Evolutionary conservation across 2,888 invertebrate genomes (phyloP).

Genomic region (Mimumesa dahlbomi): DNA sequence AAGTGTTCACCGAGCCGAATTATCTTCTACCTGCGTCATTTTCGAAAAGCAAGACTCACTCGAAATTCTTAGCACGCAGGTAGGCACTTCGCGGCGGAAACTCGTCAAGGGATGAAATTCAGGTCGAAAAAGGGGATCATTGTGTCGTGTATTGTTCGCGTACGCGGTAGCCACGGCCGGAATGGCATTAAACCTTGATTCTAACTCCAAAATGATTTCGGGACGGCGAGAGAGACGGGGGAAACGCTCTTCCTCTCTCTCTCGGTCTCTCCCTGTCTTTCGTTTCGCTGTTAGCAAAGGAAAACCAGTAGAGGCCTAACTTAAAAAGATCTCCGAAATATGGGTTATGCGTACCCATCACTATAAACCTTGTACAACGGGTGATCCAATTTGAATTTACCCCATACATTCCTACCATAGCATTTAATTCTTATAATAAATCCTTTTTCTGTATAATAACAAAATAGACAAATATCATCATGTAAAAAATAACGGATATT

Average conservation of each 20-base stretch:
- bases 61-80: constrained; percentile 66
- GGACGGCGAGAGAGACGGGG: constrained; percentile 6
- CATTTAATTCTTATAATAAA: too few species aligned
- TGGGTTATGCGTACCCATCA: constrained; percentile 55
- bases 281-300: constrained; percentile 31
- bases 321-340: constrained; percentile 63
- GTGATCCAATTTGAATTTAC: constrained; percentile 33
- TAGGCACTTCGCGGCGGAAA: constrained; percentile 60
- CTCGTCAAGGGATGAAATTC: constrained; percentile 61
- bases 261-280: neutral
- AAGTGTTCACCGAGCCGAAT: too few species aligned
- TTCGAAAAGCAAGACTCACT: constrained; percentile 50
- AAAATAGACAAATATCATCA: too few species aligned
- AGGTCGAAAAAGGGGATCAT: constrained; percentile 60
- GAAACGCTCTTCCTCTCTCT: constrained; percentile 8
- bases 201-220: constrained; percentile 71
- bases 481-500: too few species aligned
- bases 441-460: too few species aligned
- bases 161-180: constrained; percentile 52
- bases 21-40: constrained; percentile 11
- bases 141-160: constrained; percentile 59
- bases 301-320: constrained; percentile 36
- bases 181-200: constrained; percentile 70
- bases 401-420: too few species aligned
- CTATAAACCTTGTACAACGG: constrained; percentile 16